Percentiles rank a stretch among this genome's conserved stretches.
Evolutionary conservation across 2,888 invertebrate genomes (phyloP).

Genomic region (Atethmia centrago): DNA sequence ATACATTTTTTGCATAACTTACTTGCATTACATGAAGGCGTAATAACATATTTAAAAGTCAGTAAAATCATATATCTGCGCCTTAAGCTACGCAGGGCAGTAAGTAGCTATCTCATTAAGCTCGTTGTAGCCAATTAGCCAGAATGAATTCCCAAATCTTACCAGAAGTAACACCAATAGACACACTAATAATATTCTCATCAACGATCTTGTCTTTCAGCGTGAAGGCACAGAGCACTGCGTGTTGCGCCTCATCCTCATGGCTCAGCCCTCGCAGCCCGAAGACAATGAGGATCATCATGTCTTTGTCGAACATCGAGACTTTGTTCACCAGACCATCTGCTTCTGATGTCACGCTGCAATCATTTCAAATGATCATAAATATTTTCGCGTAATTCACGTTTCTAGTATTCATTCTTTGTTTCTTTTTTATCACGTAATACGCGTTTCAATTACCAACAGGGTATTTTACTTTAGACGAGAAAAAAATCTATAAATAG

Average conservation of each 20-base stretch:
- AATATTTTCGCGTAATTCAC: not conserved
- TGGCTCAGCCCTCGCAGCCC: constrained; percentile 94
- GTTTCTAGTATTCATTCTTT: not conserved
- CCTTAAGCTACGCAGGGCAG: no score
- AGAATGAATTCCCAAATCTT: constrained; percentile 40
- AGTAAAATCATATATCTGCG: no score
- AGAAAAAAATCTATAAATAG: no score
- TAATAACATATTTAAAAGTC: no score
- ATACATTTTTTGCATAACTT: no score
- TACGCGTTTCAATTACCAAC: not conserved
- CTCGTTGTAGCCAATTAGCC: not conserved
- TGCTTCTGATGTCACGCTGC: constrained; percentile 85
- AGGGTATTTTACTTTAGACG: no score
- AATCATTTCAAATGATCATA: constrained; percentile 26
- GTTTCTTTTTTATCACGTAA: not conserved
- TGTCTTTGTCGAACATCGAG: constrained; percentile 93
- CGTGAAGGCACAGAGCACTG: constrained; percentile 91
- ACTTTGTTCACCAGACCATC: constrained; percentile 93
- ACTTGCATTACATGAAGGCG: no score
- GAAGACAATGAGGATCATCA: constrained; percentile 93
- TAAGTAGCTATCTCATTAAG: not conserved
- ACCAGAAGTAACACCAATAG: constrained; percentile 93
- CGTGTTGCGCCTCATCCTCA: constrained; percentile 92
- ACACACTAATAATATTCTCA: constrained; percentile 87
- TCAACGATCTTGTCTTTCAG: constrained; percentile 87